Conservation (phyloP, 2,113 vertebrate species). For the Cyanoliseus patagonus region DNA sequence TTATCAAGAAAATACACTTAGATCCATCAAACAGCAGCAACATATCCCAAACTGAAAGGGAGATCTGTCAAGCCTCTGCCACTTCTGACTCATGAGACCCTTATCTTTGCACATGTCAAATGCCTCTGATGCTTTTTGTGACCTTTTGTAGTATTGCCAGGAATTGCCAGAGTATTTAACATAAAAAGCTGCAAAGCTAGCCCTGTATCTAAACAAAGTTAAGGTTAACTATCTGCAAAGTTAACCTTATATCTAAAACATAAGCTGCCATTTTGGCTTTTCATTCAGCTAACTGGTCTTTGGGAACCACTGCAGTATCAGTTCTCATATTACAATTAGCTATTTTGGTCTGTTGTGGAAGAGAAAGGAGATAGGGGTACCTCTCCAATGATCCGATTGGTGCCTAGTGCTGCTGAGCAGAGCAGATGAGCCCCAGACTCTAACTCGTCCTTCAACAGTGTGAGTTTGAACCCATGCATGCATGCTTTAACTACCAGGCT, state of each 20-base stretch:
- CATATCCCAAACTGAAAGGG: not conserved
- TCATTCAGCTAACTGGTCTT: not conserved
- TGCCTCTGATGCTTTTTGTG: not conserved
- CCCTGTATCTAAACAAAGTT: not conserved
- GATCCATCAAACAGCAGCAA: not conserved
- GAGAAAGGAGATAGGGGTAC: not conserved
- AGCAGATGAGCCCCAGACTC: not conserved
- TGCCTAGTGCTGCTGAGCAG: not conserved
- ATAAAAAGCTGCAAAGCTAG: not conserved
- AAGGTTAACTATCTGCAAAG: not conserved
- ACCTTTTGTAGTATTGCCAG: not conserved
- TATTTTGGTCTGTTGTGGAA: not conserved
- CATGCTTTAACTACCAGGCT: not conserved
- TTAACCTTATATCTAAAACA: not conserved
- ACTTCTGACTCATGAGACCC: not conserved
- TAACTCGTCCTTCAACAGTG: fast-evolving
- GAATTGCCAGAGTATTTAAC: not conserved
- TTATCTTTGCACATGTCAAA: not conserved
- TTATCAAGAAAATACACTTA: not conserved
- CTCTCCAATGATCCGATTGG: not conserved
- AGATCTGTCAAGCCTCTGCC: not conserved
- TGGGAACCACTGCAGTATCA: not conserved
- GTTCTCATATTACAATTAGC: not conserved
- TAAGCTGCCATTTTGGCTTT: not conserved
- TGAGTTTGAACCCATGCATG: not conserved